Percentiles rank a stretch among this genome's conserved stretches.
These are phyloP conservation scores for Lucinisca nassula DNA, from an alignment of 2,888 invertebrate genomes.

Conservation along the genomic window DNA sequence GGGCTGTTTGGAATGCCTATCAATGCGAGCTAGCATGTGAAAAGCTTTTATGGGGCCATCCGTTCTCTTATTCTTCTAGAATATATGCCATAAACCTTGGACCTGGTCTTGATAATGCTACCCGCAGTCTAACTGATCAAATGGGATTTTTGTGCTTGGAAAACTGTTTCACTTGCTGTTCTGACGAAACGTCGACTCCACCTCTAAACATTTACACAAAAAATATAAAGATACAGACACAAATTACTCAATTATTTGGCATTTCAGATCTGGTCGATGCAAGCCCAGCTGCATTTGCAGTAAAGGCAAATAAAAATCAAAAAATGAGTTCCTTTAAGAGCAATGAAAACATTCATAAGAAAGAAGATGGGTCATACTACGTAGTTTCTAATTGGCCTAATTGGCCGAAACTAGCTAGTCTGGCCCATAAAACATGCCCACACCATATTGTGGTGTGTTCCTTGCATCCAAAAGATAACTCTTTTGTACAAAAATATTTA, in stretches of 20 bases:
- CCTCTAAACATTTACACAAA: neutral
- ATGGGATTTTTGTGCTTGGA: conserved; percentile 13
- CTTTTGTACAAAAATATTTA: neutral
- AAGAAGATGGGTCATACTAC: too few relatives aligned
- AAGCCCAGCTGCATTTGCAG: neutral
- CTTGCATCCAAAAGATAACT: neutral
- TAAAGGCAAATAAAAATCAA: too few relatives aligned
- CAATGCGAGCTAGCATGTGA: too few relatives aligned
- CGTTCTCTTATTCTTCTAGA: too few relatives aligned
- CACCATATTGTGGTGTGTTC: neutral
- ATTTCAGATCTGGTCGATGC: neutral
- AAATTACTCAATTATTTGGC: neutral
- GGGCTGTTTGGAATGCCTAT: conserved; percentile 1
- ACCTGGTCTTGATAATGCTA: neutral
- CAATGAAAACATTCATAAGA: too few relatives aligned
- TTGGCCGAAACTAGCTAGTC: too few relatives aligned
- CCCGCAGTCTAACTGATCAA: conserved; percentile 7
- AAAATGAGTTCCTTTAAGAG: too few relatives aligned
- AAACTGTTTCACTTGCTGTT: neutral
- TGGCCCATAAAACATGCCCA: too few relatives aligned
- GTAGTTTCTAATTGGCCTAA: too few relatives aligned
- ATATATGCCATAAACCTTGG: neutral
- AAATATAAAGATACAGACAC: neutral
- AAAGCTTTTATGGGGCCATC: too few relatives aligned
- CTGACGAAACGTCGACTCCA: neutral